Evolutionary conservation across 2,113 vertebrate genomes (phyloP), one percentile per base, ranked within the genome.

Genomic region (Lethenteron camtschaticum): DNA sequence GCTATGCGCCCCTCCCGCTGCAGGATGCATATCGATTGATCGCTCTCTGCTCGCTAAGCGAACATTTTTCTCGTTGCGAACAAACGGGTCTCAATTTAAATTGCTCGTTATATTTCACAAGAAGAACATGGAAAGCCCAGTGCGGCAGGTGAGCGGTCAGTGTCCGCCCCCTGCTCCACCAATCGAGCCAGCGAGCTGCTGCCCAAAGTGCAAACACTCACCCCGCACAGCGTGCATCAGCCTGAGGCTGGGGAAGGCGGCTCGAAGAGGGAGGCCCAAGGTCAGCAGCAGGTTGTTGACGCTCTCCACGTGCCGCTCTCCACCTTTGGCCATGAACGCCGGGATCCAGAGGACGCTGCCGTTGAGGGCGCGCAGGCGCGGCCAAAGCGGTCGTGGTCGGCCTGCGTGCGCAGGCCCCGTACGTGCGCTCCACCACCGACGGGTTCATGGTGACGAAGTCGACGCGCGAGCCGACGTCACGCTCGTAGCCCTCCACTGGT

Each of bases 371-470:
- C 77, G 85, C 2, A 96, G 83, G 4, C 90, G 83, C 81, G 84
- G 59, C 91, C 76, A 74, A 96, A 84, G 72, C 87, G 88, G 69
- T 83, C 84, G 73, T 82, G 78, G 88, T 89, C 91, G 0, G 86
- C 86, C 14, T 86, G 82, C 0, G 82, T 90, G 71, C 84, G 85
- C 77, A 96, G 78, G 79, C 95, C 90, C 87, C 88, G 11, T 95
- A 96, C 74, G 88, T 89, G 2, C 92, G 82, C 72, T 95, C 89
- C 74, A 96, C 86, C 78, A 96, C 90, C 0, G 92, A 96, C 0
- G 92, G 92, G 78, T 96, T 96, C 92, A 96, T 95, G 1, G 92
- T 96, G 77, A 96, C 90, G 77, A 96, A 78, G 76, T 86, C 84
- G 0, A 87, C 94, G 75, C 84, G 85, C 72, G 75, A 73, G 9